These are phyloP conservation scores for Typhlichthys eigenmanni DNA, from an alignment of 2,797 vertebrate species.

Conservation along the genomic window DNA sequence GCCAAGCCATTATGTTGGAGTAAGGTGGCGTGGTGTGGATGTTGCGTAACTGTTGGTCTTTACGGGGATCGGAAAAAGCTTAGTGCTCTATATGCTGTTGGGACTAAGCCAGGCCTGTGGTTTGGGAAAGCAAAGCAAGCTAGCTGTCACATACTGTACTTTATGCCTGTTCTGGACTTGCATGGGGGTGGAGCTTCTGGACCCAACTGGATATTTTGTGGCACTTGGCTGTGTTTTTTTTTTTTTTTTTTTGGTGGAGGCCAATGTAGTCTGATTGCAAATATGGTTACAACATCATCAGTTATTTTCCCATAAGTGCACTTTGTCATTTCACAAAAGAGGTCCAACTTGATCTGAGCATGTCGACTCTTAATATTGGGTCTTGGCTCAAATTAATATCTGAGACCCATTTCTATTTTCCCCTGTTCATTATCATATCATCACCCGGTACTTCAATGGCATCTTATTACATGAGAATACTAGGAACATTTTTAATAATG, in stretches of 20 bases:
- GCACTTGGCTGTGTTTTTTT: slow-evolving; percentile 33
- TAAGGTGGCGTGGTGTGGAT: slow-evolving; percentile 11
- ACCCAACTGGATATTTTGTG: slow-evolving; percentile 46
- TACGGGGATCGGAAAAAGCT: slow-evolving; percentile 14
- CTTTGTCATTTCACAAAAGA: slow-evolving; percentile 43
- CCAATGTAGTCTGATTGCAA: slow-evolving; percentile 49
- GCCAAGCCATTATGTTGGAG: slow-evolving; percentile 25
- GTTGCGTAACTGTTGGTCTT: neutral
- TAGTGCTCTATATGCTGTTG: slow-evolving; percentile 17
- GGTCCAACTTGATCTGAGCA: slow-evolving; percentile 46
- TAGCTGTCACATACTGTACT: slow-evolving; percentile 35
- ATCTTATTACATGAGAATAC: slow-evolving; percentile 20
- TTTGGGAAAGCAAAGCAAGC: slow-evolving; percentile 39
- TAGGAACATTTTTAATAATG: slow-evolving; percentile 20
- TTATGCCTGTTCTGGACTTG: slow-evolving; percentile 32
- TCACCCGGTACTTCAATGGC: slow-evolving; percentile 11
- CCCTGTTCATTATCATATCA: slow-evolving; percentile 2
- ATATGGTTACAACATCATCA: slow-evolving; percentile 40
- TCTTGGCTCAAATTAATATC: slow-evolving; percentile 40
- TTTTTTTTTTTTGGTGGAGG: slow-evolving; percentile 14
- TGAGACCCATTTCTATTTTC: slow-evolving; percentile 35
- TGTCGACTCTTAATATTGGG: slow-evolving; percentile 38
- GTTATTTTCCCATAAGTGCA: slow-evolving; percentile 28
- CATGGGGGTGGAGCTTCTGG: slow-evolving; percentile 30
- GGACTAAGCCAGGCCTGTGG: slow-evolving; percentile 12